Percentiles rank a stretch among this genome's conserved stretches.
These are phyloP conservation scores for Liposcelis brunnea DNA, from an alignment of 2,888 invertebrate genomes.

Conservation along the genomic window DNA sequence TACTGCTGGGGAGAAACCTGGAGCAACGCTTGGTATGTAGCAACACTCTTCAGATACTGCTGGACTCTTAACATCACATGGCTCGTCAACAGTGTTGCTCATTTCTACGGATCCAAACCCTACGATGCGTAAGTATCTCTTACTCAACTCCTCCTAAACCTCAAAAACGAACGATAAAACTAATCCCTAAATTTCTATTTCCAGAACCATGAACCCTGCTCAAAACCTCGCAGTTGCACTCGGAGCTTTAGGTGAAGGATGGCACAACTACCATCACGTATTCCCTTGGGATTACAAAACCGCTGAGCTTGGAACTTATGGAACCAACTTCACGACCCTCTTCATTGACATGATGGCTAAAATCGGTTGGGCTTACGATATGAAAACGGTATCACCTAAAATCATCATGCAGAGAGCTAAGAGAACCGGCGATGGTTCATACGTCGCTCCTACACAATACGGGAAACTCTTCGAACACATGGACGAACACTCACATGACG, in stretches of 20 bases:
- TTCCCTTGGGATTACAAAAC: slow-evolving; percentile 37
- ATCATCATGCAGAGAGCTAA: slow-evolving; percentile 50
- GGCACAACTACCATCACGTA: slow-evolving; percentile 39
- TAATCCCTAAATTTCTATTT: too few species aligned
- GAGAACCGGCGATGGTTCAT: slow-evolving; percentile 57
- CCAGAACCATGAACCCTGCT: slow-evolving; percentile 26
- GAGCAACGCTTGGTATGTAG: slow-evolving; percentile 46
- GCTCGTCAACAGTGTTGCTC: slow-evolving; percentile 81
- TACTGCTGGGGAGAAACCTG: slow-evolving; percentile 61
- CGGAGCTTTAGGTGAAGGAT: slow-evolving; percentile 29
- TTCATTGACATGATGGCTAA: slow-evolving; percentile 42
- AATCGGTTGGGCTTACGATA: slow-evolving; percentile 44
- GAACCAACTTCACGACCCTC: slow-evolving; percentile 41
- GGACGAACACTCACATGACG: slow-evolving; percentile 17
- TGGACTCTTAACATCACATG: slow-evolving; percentile 72
- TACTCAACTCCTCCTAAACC: not conserved
- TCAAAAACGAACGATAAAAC: too few species aligned
- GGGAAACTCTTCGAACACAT: slow-evolving; percentile 3
- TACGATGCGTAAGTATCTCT: slow-evolving; percentile 44
- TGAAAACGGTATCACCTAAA: slow-evolving; percentile 36
- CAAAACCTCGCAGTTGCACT: slow-evolving; percentile 29
- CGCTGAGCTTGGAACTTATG: slow-evolving; percentile 29
- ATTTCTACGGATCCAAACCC: slow-evolving; percentile 58
- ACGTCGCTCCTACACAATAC: slow-evolving; percentile 22
- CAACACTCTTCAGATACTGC: slow-evolving; percentile 58